These are phyloP conservation scores for Lepidothrix coronata DNA, from an alignment of 2,113 vertebrate genomes.

Conservation along the genomic window DNA sequence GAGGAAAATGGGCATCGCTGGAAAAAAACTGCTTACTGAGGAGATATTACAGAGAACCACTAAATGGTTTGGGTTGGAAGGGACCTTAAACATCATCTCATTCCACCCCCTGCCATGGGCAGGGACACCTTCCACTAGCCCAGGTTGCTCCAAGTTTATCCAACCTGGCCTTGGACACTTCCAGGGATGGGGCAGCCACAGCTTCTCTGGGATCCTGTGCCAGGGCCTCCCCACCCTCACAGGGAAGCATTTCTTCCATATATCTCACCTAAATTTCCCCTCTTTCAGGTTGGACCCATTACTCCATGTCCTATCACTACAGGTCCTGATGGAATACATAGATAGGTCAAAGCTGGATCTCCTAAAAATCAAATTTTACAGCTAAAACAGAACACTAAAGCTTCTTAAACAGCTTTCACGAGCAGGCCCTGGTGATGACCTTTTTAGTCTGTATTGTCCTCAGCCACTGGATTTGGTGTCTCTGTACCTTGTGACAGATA, in stretches of 20 bases:
- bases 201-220: background rate
- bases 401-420: background rate
- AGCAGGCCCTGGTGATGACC: background rate
- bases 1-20: background rate
- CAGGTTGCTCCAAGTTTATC: background rate
- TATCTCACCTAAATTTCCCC: background rate
- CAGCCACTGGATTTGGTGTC: background rate
- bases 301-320: background rate
- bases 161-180: accelerated
- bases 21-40: accelerated
- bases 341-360: background rate
- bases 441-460: background rate
- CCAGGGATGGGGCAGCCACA: background rate
- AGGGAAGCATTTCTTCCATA: background rate
- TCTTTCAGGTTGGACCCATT: background rate
- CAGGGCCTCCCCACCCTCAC: background rate
- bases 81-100: no score
- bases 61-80: background rate
- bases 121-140: background rate
- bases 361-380: background rate
- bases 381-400: background rate
- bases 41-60: accelerated
- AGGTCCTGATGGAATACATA: background rate
- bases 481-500: accelerated
- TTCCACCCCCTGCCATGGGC: background rate